Percentiles rank a stretch among this genome's conserved stretches.
These are phyloP conservation scores for Trididemnum miniatum DNA, from an alignment of 23 tunicate genomes.

Conservation along the genomic window DNA sequence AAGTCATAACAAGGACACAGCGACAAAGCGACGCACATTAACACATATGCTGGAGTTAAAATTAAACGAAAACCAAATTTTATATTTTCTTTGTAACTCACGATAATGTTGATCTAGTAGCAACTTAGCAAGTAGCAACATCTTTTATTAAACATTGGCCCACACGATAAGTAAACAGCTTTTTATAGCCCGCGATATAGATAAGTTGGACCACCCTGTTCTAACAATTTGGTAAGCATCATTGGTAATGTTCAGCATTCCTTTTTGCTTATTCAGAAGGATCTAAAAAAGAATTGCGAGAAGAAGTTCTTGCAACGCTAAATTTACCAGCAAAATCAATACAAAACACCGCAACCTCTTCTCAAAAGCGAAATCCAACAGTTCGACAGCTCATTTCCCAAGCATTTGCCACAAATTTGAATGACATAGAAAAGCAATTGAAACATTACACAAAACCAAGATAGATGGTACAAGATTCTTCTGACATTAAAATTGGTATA, in stretches of 20 bases:
- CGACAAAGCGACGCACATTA: too few relatives aligned
- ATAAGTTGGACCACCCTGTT: too few relatives aligned
- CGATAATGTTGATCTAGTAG: too few relatives aligned
- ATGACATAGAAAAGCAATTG: neutral
- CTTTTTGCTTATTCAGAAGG: neutral
- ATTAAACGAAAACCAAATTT: too few relatives aligned
- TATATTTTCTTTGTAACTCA: too few relatives aligned
- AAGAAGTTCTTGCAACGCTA: neutral
- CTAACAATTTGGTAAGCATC: neutral
- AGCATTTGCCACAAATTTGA: neutral
- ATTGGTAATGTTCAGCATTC: neutral
- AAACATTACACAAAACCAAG: neutral
- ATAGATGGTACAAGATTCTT: neutral
- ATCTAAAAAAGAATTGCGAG: neutral
- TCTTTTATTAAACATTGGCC: too few relatives aligned
- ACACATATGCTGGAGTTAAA: too few relatives aligned
- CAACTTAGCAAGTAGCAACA: too few relatives aligned
- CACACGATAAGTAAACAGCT: too few relatives aligned
- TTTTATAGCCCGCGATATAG: too few relatives aligned
- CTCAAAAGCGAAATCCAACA: neutral
- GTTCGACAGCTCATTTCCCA: neutral
- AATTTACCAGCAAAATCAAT: neutral
- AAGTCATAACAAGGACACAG: too few relatives aligned
- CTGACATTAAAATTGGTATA: neutral
- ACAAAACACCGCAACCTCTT: neutral